phyloP scores from a whole-genome alignment of 2,888 invertebrate species.

The Ornithoptera priamus region DNA sequence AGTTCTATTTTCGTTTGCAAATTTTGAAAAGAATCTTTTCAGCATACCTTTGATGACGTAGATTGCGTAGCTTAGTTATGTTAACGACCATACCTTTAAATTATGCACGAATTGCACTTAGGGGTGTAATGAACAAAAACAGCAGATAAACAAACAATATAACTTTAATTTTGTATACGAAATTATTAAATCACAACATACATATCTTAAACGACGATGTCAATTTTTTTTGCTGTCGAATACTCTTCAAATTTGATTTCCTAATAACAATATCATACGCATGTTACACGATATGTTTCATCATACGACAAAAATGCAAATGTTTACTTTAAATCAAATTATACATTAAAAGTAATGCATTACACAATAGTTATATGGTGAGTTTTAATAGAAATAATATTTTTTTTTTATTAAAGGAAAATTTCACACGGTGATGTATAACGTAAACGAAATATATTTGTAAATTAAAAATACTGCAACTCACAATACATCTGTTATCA shows the following conservation, averaged over 20 bases:
- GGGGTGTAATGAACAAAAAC: slow-evolving; percentile 28
- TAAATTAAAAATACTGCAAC: background rate
- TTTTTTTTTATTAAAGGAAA: background rate
- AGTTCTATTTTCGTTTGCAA: slow-evolving; percentile 40
- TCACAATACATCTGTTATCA: background rate
- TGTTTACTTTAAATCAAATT: background rate
- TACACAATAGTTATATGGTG: background rate
- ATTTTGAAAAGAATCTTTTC: slow-evolving; percentile 32
- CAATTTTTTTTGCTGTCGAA: background rate
- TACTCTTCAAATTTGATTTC: slow-evolving; percentile 4
- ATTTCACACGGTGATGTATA: background rate
- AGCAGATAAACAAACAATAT: slow-evolving; percentile 62
- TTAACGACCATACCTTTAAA: background rate
- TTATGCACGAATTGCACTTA: background rate
- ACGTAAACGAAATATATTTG: background rate
- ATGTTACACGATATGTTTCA: slow-evolving; percentile 61
- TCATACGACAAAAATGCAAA: slow-evolving; percentile 39
- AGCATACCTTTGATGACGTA: slow-evolving; percentile 49
- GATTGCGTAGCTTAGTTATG: slow-evolving; percentile 44
- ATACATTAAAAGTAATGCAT: background rate
- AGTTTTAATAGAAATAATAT: background rate
- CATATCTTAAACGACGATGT: slow-evolving; percentile 40
- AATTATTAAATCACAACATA: slow-evolving; percentile 57
- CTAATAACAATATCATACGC: slow-evolving; percentile 37
- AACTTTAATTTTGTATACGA: slow-evolving; percentile 57